Conservation (phyloP, 2,797 vertebrate genomes). For the Phalanger gymnotis region DNA sequence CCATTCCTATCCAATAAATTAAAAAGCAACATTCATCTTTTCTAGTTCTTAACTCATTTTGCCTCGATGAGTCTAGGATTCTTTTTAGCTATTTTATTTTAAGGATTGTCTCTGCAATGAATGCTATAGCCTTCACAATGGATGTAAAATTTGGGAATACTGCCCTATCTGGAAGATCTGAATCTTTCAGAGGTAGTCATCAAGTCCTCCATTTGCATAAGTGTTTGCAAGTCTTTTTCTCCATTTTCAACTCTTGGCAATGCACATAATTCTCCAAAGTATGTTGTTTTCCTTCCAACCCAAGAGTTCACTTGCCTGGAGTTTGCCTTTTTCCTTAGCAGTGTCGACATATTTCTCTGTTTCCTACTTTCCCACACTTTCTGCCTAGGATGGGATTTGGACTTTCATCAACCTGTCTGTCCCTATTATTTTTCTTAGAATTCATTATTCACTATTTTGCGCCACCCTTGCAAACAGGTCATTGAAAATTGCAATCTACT, state of each 20-base stretch:
- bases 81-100: slow-evolving; percentile 8
- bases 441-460: background rate
- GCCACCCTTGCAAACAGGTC: slow-evolving; percentile 40
- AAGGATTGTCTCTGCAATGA: slow-evolving; percentile 1
- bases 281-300: slow-evolving; percentile 53
- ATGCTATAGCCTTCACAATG: slow-evolving; percentile 14
- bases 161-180: slow-evolving; percentile 22
- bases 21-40: background rate
- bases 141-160: background rate
- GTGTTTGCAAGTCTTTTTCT: background rate
- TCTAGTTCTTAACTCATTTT: background rate
- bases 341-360: slow-evolving; percentile 18
- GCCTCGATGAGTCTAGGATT: background rate
- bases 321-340: slow-evolving; percentile 39
- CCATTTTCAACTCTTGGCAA: slow-evolving; percentile 42
- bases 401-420: slow-evolving; percentile 61
- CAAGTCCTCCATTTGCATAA: background rate
- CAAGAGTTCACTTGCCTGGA: slow-evolving; percentile 53
- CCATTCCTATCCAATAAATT: background rate
- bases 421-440: slow-evolving; percentile 35
- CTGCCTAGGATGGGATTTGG: slow-evolving; percentile 12
- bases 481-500: background rate
- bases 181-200: slow-evolving; percentile 36
- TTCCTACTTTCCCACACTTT: slow-evolving; percentile 64
- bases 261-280: slow-evolving; percentile 36